Conservation (phyloP, 2,797 vertebrate genomes). For the Phaenicophaeus curvirostris region DNA sequence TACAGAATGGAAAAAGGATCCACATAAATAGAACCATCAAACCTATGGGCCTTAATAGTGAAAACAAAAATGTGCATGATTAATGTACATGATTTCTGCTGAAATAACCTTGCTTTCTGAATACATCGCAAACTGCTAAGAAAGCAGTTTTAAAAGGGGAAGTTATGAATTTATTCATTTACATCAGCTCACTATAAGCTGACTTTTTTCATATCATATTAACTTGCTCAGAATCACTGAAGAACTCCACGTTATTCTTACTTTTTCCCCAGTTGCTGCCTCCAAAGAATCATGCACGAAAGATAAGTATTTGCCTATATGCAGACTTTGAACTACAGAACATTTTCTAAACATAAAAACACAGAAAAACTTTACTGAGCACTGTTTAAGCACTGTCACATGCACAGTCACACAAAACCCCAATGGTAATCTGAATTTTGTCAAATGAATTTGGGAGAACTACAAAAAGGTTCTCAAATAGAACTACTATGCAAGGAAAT, state of each 20-base stretch:
- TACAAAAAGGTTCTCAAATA: neutral
- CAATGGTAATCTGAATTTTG: neutral
- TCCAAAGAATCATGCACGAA: neutral
- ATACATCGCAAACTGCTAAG: neutral
- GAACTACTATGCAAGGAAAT: neutral
- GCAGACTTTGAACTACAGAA: neutral
- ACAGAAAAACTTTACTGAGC: neutral
- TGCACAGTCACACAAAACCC: neutral
- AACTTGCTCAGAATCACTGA: neutral
- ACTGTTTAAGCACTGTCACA: neutral
- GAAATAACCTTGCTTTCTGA: neutral
- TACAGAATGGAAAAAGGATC: neutral
- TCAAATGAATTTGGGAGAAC: neutral
- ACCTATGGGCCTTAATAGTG: neutral
- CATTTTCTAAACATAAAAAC: neutral
- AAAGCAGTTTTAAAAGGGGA: conserved; percentile 33
- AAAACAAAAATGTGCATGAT: conserved; percentile 13
- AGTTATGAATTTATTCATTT: conserved; percentile 19
- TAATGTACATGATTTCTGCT: conserved; percentile 32
- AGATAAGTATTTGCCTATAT: neutral
- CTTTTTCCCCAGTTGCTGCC: neutral
- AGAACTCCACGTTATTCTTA: neutral
- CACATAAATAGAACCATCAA: conserved; percentile 7
- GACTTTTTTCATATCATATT: neutral
- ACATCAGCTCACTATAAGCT: conserved; percentile 13